Evolutionary conservation across 2,113 vertebrate genomes (phyloP).

Genomic region (Equus quagga): DNA sequence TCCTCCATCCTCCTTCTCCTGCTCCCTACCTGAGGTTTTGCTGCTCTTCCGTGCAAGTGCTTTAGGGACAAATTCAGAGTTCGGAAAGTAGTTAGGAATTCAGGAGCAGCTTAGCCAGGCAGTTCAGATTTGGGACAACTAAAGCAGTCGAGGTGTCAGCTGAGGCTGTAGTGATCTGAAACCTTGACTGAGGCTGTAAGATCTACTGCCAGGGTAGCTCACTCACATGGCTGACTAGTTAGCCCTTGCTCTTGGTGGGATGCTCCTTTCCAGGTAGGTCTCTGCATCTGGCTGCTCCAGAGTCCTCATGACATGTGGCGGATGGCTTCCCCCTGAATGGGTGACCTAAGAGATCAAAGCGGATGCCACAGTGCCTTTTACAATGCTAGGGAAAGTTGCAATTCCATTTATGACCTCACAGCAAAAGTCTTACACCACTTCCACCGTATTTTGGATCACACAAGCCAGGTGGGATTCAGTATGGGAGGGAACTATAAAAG

Average conservation of each 20-base stretch:
- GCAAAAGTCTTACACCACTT: not conserved
- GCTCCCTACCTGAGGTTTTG: not conserved
- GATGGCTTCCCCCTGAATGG: not conserved
- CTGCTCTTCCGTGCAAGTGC: not conserved
- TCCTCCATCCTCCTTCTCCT: not conserved
- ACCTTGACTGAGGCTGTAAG: not conserved
- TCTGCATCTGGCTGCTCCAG: not conserved
- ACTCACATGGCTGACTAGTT: not conserved
- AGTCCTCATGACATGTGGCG: not conserved
- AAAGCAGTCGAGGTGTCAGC: not conserved
- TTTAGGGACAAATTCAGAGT: not conserved
- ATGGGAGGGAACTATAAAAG: not conserved
- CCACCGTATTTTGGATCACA: not conserved
- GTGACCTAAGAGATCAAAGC: not conserved
- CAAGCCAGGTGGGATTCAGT: not conserved
- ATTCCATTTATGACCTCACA: not conserved
- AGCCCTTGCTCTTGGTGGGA: not conserved
- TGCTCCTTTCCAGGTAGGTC: not conserved
- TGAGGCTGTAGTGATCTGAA: not conserved
- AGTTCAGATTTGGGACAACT: rapidly evolving
- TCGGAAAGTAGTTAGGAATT: not conserved
- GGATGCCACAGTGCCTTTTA: not conserved
- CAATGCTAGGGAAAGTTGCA: not conserved
- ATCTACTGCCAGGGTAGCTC: too few species aligned
- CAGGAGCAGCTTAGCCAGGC: rapidly evolving